Evolutionary conservation across 2,113 vertebrate species (phyloP).

Genomic region (Neomonachus schauinslandi): DNA sequence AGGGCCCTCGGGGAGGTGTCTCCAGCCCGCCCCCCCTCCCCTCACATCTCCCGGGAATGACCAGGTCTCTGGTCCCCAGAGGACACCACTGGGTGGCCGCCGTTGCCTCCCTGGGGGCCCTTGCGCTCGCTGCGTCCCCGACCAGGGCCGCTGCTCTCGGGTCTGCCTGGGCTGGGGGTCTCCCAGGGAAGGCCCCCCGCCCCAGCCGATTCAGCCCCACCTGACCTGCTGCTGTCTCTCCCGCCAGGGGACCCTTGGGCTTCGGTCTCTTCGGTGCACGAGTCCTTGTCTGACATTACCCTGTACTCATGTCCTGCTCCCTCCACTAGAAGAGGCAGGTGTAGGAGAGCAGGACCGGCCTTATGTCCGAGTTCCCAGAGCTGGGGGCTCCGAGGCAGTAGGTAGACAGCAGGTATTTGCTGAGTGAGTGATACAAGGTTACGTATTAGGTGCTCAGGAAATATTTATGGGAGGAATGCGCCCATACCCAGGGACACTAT

Average conservation of each 20-base stretch:
- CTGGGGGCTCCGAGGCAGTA: not conserved
- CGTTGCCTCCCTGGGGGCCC: not conserved
- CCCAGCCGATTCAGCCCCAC: not conserved
- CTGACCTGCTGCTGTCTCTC: not conserved
- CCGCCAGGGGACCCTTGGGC: not conserved
- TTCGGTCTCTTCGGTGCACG: no score
- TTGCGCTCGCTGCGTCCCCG: not conserved
- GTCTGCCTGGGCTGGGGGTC: not conserved
- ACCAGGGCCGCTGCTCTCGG: not conserved
- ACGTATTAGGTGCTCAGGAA: not conserved
- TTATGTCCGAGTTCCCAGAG: not conserved
- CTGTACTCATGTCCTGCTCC: not conserved
- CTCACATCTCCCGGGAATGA: no score
- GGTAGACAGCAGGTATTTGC: not conserved
- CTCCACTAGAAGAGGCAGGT: not conserved
- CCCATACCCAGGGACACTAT: no score
- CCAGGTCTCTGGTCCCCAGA: not conserved
- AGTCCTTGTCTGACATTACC: not conserved
- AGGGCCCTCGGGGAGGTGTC: not conserved
- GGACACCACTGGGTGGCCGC: not conserved
- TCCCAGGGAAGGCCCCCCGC: not conserved
- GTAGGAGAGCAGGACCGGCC: not conserved
- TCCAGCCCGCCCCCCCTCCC: not conserved
- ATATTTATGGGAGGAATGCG: no score
- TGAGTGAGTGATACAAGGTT: not conserved